phyloP scores from a whole-genome alignment of 2,797 vertebrate genomes.

The Austrolebias charrua region DNA sequence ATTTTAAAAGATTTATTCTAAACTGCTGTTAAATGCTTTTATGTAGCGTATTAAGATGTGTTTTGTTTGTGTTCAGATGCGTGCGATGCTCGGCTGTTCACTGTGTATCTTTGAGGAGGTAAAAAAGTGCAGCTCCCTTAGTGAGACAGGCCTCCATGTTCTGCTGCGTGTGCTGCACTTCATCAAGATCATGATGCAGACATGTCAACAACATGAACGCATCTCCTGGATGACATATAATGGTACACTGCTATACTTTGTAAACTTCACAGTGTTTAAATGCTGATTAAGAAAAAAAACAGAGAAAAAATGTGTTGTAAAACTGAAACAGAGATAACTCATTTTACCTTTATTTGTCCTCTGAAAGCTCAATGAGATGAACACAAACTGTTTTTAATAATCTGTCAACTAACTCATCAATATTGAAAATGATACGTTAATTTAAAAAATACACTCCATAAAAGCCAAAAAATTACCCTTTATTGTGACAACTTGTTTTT shows the following conservation, averaged over 20 bases:
- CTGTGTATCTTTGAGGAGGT: slow-evolving; percentile 85
- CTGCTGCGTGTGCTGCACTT: slow-evolving; percentile 83
- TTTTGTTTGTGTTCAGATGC: slow-evolving; percentile 75
- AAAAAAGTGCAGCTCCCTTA: slow-evolving; percentile 72
- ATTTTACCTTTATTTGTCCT: not conserved
- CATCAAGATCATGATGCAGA: slow-evolving; percentile 86
- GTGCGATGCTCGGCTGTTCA: slow-evolving; percentile 82
- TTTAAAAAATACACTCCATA: too few species aligned
- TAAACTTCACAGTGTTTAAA: not conserved
- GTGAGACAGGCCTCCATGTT: slow-evolving; percentile 74
- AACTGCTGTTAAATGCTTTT: too few species aligned
- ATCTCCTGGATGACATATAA: slow-evolving; percentile 92
- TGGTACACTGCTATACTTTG: slow-evolving; percentile 71
- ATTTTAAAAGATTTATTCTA: not conserved
- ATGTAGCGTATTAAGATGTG: slow-evolving; percentile 2
- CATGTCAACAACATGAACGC: slow-evolving; percentile 84
- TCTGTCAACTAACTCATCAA: too few species aligned
- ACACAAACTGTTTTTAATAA: too few species aligned
- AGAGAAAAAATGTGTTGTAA: too few species aligned
- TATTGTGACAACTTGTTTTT: too few species aligned
- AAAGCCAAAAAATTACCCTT: too few species aligned
- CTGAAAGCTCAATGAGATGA: too few species aligned
- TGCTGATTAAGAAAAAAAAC: not conserved
- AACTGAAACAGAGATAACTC: not conserved
- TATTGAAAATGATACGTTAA: too few species aligned